Conservation (phyloP, 2,113 vertebrate genomes). For the Cyanistes caeruleus region DNA sequence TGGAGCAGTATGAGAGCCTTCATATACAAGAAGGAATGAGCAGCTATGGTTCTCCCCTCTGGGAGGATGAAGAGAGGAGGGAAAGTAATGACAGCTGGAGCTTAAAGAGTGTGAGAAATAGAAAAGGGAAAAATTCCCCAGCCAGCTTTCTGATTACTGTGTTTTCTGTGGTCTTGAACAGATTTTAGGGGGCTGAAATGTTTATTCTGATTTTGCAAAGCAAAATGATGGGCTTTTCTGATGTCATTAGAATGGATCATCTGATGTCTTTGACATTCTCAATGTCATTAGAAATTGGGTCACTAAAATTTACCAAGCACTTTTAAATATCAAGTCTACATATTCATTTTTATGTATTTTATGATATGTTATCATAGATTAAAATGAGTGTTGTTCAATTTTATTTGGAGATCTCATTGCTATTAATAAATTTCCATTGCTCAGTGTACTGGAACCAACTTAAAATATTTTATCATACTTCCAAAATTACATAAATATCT, state of each 20-base stretch:
- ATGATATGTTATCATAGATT: background rate
- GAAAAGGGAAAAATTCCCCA: background rate
- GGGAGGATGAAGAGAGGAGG: background rate
- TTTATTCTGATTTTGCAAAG: background rate
- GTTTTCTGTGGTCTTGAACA: background rate
- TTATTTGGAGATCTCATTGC: background rate
- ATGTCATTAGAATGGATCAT: background rate
- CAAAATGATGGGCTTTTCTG: background rate
- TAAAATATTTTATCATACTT: background rate
- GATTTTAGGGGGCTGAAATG: background rate
- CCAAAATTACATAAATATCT: background rate
- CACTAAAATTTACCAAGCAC: background rate
- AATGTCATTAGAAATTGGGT: background rate
- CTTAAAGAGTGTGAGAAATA: background rate
- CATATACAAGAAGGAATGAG: background rate
- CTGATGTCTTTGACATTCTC: too few species aligned
- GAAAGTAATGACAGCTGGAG: background rate
- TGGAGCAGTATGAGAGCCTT: background rate
- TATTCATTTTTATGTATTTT: background rate
- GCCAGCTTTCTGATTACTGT: background rate
- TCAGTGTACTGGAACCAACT: background rate
- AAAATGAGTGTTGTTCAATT: background rate
- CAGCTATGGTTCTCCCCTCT: background rate
- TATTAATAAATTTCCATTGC: background rate
- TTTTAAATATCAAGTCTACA: background rate